Evolutionary conservation across 1,140 invertebrate genomes (phyloP).

Genomic region (Formica exsecta): DNA sequence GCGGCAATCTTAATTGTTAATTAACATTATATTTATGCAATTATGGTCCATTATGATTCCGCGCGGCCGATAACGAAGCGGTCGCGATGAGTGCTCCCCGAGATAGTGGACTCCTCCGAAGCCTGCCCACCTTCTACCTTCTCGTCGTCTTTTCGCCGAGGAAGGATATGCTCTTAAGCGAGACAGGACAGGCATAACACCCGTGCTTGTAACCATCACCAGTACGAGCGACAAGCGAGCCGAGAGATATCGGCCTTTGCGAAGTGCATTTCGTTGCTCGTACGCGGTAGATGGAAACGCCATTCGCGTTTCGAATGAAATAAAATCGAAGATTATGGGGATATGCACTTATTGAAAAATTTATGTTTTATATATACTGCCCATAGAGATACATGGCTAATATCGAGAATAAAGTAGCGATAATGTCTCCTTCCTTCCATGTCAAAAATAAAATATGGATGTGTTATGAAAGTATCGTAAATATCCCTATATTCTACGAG

Average conservation of each 20-base stretch:
- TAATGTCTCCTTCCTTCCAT: too few species aligned
- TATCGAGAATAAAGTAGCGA: neutral
- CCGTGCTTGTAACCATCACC: constrained; percentile 22
- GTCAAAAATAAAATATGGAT: neutral
- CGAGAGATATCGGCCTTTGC: constrained; percentile 31
- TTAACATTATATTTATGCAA: constrained; percentile 84
- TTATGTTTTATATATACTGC: neutral
- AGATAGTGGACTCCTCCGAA: constrained; percentile 64
- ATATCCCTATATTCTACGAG: neutral
- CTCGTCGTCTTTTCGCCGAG: constrained; percentile 27
- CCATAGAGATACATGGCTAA: neutral
- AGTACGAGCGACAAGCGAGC: constrained; percentile 29
- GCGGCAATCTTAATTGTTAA: constrained; percentile 83
- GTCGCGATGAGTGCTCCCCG: constrained; percentile 65
- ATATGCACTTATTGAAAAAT: neutral
- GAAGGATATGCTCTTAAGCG: constrained; percentile 50
- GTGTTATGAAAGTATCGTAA: neutral
- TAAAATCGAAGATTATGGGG: constrained; percentile 24
- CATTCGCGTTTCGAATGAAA: constrained; percentile 9
- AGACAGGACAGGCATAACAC: constrained; percentile 41
- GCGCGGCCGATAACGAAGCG: constrained; percentile 75
- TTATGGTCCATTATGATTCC: constrained; percentile 81
- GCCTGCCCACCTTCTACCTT: neutral
- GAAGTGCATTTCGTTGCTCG: constrained; percentile 51
- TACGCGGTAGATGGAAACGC: constrained; percentile 2